These are phyloP conservation scores for Hydropsyche betteni DNA, from an alignment of 2,888 invertebrate species.

Conservation along the genomic window DNA sequence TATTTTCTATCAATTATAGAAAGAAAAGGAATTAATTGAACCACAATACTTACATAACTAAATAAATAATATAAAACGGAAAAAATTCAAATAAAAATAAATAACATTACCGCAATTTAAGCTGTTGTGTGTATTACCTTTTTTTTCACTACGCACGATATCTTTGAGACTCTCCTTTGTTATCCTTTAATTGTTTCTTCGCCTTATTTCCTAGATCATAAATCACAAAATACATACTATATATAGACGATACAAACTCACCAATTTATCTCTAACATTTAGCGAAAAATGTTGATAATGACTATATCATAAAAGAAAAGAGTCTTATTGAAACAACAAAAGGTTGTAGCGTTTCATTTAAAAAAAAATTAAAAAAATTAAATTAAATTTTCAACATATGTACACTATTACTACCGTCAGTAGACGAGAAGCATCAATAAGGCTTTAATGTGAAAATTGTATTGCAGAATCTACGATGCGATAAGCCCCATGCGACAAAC, in stretches of 20 bases:
- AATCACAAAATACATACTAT: not conserved
- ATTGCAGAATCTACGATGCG: slow-evolving; percentile 2
- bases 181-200: slow-evolving; percentile 27
- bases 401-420: too few relatives aligned
- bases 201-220: slow-evolving; percentile 11
- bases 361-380: too few relatives aligned
- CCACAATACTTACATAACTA: too few relatives aligned
- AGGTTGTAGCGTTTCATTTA: too few relatives aligned
- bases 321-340: too few relatives aligned
- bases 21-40: too few relatives aligned
- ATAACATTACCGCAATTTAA: slow-evolving; percentile 6
- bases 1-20: too few relatives aligned
- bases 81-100: slow-evolving; percentile 17
- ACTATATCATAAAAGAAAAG: too few relatives aligned
- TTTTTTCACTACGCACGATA: not conserved
- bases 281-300: not conserved
- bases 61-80: too few relatives aligned
- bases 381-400: too few relatives aligned
- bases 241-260: too few relatives aligned
- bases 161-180: not conserved
- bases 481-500: not conserved
- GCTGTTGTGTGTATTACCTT: not conserved
- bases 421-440: not conserved
- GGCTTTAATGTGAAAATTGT: not conserved
- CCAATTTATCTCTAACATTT: not conserved